Percentiles rank a stretch among this genome's conserved stretches.
Evolutionary conservation across 53 echinoderm and acorn worm species (phyloP).

Genomic region (Echinometra lucunter): DNA sequence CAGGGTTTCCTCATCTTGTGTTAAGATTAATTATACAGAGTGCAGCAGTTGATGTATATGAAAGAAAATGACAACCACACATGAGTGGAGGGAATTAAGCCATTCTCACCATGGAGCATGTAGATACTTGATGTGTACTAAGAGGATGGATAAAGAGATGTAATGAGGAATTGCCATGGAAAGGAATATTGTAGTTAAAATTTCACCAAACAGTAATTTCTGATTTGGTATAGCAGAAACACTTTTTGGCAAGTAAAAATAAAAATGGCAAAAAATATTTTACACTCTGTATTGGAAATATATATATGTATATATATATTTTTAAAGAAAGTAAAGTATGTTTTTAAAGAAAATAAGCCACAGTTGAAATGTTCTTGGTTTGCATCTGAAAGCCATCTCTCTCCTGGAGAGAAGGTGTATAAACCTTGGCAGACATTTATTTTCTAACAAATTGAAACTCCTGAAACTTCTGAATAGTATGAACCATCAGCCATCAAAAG

Average conservation of each 20-base stretch:
- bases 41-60: neutral
- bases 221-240: neutral
- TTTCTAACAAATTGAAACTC: neutral
- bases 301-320: no score
- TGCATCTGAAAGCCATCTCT: neutral
- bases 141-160: neutral
- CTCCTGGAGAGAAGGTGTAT: neutral
- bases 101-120: neutral
- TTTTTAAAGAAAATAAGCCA: neutral
- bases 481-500: neutral
- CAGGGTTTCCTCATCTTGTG: neutral
- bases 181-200: neutral
- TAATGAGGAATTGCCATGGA: neutral
- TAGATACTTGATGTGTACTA: neutral
- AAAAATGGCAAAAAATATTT: neutral
- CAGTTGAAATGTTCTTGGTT: neutral
- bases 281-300: neutral
- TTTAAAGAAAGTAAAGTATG: no score
- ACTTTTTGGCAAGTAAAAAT: neutral
- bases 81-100: neutral
- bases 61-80: neutral
- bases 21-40: neutral
- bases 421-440: slow-evolving; percentile 14
- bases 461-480: neutral
- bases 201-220: neutral